Evolutionary conservation across 2,113 vertebrate species (phyloP).

Genomic region (Thalassoma bifasciatum): DNA sequence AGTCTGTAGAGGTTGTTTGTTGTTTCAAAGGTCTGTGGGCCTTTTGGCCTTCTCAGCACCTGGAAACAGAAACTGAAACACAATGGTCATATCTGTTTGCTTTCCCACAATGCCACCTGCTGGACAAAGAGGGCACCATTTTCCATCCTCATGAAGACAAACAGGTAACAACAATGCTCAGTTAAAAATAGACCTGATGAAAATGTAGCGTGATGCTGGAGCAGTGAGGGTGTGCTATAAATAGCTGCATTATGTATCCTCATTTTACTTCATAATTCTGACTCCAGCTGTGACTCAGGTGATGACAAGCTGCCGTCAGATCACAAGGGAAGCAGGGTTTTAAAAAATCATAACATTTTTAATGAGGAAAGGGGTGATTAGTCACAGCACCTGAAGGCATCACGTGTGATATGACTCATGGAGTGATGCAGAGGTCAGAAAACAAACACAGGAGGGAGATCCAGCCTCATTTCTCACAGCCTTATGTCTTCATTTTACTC

Average conservation of each 20-base stretch:
- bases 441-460: neutral
- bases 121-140: constrained; percentile 19
- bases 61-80: constrained; percentile 33
- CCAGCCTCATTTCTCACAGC: too few species aligned
- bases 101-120: constrained; percentile 45
- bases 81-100: neutral
- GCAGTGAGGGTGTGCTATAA: neutral
- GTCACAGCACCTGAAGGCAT: constrained; percentile 11
- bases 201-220: neutral
- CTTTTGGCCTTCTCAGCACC: constrained; percentile 88
- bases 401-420: neutral
- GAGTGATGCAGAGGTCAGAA: neutral
- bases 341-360: neutral
- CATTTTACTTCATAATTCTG: constrained; percentile 9
- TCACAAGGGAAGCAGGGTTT: neutral
- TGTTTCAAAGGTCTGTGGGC: constrained; percentile 89
- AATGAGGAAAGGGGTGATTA: neutral
- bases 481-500: too few species aligned
- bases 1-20: constrained; percentile 89
- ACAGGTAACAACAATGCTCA: neutral
- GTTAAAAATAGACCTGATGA: constrained; percentile 26
- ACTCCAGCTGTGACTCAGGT: neutral
- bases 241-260: constrained; percentile 18
- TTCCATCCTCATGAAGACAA: neutral
- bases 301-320: neutral